A percentile compares a stretch with the other conserved stretches of the same genome.
These are phyloP conservation scores for Rhopalosiphum padi DNA, from an alignment of 1,140 invertebrate genomes.

Conservation along the genomic window DNA sequence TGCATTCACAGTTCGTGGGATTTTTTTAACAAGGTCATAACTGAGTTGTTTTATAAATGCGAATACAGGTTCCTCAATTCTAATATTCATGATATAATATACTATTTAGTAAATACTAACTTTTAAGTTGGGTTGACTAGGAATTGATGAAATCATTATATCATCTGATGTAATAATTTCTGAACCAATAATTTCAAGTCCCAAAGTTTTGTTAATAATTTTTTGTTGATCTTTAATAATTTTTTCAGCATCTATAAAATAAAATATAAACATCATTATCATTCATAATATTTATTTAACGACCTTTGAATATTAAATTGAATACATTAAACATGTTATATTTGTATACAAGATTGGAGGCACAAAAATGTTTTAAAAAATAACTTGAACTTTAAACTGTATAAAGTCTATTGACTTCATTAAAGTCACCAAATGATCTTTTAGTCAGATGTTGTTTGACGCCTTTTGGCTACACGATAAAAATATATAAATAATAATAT, in stretches of 20 bases:
- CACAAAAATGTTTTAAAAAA: background rate
- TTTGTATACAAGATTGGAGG: background rate
- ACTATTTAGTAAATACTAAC: background rate
- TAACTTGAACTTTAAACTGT: background rate
- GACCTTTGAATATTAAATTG: background rate
- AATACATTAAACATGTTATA: too few species aligned
- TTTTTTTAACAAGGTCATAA: background rate
- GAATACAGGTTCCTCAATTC: background rate
- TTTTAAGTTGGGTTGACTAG: constrained; percentile 40
- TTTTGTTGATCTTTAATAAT: constrained; percentile 39
- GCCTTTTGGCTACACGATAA: too few species aligned
- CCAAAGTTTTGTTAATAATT: constrained; percentile 51
- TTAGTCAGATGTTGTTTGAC: too few species aligned
- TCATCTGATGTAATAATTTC: constrained; percentile 47
- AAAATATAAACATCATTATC: background rate
- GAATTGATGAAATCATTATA: constrained; percentile 16
- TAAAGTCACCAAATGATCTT: too few species aligned
- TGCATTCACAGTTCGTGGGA: background rate
- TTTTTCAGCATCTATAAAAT: constrained; percentile 29
- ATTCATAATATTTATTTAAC: background rate
- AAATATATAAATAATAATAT: too few species aligned
- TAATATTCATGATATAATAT: background rate
- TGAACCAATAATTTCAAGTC: constrained; percentile 48
- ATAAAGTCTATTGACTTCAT: background rate
- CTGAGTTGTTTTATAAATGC: background rate